Conservation (phyloP, 2,888 invertebrate genomes). For the Drosophila kuntzei region DNA sequence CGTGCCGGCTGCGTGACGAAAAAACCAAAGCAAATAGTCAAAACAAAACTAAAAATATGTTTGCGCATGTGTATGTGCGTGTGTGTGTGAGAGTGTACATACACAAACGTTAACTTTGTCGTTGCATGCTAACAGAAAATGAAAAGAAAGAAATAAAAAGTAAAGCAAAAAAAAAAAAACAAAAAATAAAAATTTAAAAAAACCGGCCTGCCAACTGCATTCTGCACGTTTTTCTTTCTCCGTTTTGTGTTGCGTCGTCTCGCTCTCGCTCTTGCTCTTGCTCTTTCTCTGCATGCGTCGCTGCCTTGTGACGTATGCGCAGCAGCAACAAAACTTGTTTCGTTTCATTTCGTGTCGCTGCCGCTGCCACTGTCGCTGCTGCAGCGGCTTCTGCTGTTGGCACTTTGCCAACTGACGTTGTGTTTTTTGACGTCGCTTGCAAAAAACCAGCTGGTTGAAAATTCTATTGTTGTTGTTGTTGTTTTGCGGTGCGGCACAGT, state of each 20-base stretch:
- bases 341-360: constrained; percentile 47
- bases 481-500: constrained; percentile 59
- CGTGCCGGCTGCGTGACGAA: constrained; percentile 63
- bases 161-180: constrained; percentile 18
- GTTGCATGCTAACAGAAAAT: constrained; percentile 73
- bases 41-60: constrained; percentile 67
- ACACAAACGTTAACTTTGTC: constrained; percentile 42
- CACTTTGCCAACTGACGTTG: constrained; percentile 69
- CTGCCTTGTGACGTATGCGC: constrained; percentile 75
- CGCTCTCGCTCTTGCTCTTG: constrained; percentile 20
- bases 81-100: constrained; percentile 55
- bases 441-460: constrained; percentile 59
- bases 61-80: constrained; percentile 12
- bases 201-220: constrained; percentile 64
- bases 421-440: constrained; percentile 56
- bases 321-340: constrained; percentile 70
- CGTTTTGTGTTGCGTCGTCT: constrained; percentile 11
- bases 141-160: constrained; percentile 49
- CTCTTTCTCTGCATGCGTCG: constrained; percentile 56
- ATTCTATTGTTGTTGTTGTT: constrained; percentile 35
- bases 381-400: constrained; percentile 32
- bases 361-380: background rate
- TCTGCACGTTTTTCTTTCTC: constrained; percentile 47
- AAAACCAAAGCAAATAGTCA: constrained; percentile 67
- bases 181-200: constrained; percentile 12